Conservation (phyloP, 2,888 invertebrate species). For the Agriopis marginaria region DNA sequence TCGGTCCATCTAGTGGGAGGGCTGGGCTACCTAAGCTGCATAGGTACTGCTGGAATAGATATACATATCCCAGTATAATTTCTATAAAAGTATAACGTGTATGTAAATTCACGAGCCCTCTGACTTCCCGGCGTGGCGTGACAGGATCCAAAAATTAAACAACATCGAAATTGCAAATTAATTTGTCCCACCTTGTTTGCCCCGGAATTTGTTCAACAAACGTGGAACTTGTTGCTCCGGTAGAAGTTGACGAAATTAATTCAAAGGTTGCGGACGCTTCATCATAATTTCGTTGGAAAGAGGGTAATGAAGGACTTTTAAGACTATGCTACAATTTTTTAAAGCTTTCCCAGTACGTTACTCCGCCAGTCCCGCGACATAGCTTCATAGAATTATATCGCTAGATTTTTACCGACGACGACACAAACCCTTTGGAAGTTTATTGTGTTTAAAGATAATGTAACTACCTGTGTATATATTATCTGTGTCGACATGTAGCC, state of each 20-base stretch:
- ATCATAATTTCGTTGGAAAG: slow-evolving; percentile 36
- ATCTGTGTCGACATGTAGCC: too few species aligned
- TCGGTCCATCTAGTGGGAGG: too few species aligned
- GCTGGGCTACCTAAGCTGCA: too few species aligned
- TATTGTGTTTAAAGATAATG: too few species aligned
- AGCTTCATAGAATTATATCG: too few species aligned
- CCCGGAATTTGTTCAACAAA: slow-evolving; percentile 48
- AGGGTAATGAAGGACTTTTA: slow-evolving; percentile 22
- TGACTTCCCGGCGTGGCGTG: slow-evolving; percentile 12
- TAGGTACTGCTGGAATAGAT: too few species aligned
- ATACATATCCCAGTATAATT: too few species aligned
- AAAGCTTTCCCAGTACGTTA: too few species aligned
- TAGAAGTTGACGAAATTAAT: slow-evolving; percentile 46
- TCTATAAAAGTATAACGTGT: background rate
- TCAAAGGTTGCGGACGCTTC: slow-evolving; percentile 33
- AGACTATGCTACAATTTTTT: background rate
- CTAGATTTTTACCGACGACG: too few species aligned
- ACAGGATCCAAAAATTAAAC: slow-evolving; percentile 37
- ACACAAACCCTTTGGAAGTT: too few species aligned
- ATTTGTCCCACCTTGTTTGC: slow-evolving; percentile 42
- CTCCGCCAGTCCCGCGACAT: too few species aligned
- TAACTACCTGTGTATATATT: too few species aligned
- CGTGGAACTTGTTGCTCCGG: slow-evolving; percentile 50
- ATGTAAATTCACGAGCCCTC: background rate
- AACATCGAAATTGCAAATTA: slow-evolving; percentile 42